These are phyloP conservation scores for Agonum fuliginosum DNA, from an alignment of 2,888 invertebrate genomes.

Conservation along the genomic window DNA sequence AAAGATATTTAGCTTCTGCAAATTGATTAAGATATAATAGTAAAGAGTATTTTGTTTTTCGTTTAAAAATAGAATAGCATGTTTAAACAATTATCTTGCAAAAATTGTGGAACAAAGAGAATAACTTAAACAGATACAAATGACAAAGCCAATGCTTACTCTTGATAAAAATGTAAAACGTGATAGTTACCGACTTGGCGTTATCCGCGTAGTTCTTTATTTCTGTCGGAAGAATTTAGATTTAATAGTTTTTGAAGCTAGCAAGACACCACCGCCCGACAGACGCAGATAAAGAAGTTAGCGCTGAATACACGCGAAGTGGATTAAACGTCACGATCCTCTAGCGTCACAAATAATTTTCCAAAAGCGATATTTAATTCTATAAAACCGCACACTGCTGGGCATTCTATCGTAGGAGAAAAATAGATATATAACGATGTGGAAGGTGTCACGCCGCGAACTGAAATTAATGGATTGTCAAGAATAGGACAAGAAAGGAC, in stretches of 20 bases:
- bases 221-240: slow-evolving; percentile 3
- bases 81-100: too few relatives aligned
- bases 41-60: too few relatives aligned
- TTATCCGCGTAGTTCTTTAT: not conserved
- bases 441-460: slow-evolving; percentile 31
- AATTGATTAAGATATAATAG: too few relatives aligned
- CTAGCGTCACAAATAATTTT: slow-evolving; percentile 37
- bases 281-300: slow-evolving; percentile 12
- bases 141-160: not conserved
- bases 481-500: slow-evolving; percentile 37
- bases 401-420: slow-evolving; percentile 25
- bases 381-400: slow-evolving; percentile 15
- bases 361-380: slow-evolving; percentile 40
- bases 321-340: slow-evolving; percentile 18
- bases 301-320: not conserved
- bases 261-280: not conserved
- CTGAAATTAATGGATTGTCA: slow-evolving; percentile 45
- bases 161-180: not conserved
- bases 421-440: slow-evolving; percentile 45
- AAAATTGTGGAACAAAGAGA: too few relatives aligned
- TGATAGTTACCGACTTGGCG: not conserved
- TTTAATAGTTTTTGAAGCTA: slow-evolving; percentile 31
- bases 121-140: not conserved
- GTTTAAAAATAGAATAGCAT: too few relatives aligned
- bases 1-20: too few relatives aligned